Conservation (phyloP, 2,797 vertebrate genomes). For the Chaetophractus vellerosus region DNA sequence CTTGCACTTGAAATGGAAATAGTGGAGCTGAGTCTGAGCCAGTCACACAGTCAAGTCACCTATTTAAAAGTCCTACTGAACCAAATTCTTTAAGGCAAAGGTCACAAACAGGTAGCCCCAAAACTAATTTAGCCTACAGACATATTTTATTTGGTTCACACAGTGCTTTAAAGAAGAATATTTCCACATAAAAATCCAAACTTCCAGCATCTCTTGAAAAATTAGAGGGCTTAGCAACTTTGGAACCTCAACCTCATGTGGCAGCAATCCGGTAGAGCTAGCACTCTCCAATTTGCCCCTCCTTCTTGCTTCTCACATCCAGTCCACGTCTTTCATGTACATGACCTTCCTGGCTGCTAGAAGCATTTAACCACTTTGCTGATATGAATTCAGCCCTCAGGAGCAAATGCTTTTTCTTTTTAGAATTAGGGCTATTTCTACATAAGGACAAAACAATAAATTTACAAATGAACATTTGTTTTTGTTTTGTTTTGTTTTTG, state of each 20-base stretch:
- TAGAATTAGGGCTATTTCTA: constrained; percentile 22
- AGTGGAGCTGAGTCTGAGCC: not conserved
- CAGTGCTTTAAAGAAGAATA: not conserved
- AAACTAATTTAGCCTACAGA: not conserved
- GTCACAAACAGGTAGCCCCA: not conserved
- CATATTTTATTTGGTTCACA: constrained; percentile 53
- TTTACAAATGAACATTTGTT: not conserved
- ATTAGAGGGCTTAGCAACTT: not conserved
- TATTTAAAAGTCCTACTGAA: constrained; percentile 50
- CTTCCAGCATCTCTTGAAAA: constrained; percentile 5
- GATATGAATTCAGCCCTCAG: not conserved
- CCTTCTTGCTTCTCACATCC: not conserved
- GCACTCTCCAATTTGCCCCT: not conserved
- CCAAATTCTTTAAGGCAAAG: constrained; percentile 48
- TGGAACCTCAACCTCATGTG: not conserved
- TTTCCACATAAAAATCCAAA: constrained; percentile 55
- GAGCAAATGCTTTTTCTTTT: not conserved
- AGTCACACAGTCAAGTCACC: not conserved
- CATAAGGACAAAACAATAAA: constrained; percentile 44
- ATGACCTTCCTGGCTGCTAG: not conserved
- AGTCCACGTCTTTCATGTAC: not conserved
- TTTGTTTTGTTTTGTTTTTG: too few relatives aligned
- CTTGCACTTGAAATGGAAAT: not conserved
- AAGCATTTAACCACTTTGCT: not conserved
- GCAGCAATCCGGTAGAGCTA: constrained; percentile 11